Conservation (phyloP, 2,888 invertebrate species). For the Entomobrya multifasciata region DNA sequence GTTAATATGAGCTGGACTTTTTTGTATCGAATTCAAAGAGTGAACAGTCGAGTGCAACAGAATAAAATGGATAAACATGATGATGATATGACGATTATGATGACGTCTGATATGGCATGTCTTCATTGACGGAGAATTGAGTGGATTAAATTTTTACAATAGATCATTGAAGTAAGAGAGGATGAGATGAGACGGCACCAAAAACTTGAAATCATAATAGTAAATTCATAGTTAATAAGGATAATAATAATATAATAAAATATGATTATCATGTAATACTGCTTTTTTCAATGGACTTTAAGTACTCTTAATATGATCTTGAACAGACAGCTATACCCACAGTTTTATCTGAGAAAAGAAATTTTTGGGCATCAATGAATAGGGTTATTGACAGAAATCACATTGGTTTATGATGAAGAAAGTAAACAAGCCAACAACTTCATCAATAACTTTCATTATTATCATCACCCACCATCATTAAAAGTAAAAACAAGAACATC, state of each 20-base stretch:
- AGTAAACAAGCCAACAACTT: slow-evolving; percentile 56
- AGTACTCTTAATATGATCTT: slow-evolving; percentile 36
- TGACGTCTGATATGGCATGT: not conserved
- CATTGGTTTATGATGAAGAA: slow-evolving; percentile 27
- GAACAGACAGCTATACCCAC: not conserved
- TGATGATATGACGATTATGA: not conserved
- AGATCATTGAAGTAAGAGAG: not conserved
- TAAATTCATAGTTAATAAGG: not conserved
- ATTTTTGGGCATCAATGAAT: no score
- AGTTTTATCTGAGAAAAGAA: not conserved
- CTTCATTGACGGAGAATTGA: slow-evolving; percentile 5
- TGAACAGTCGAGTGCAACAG: not conserved
- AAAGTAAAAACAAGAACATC: slow-evolving; percentile 8
- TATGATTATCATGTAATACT: no score
- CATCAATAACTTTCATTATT: slow-evolving; percentile 65
- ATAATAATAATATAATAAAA: not conserved
- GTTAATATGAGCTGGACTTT: not conserved
- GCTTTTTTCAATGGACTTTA: slow-evolving; percentile 19
- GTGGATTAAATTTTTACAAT: not conserved
- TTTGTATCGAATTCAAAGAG: not conserved
- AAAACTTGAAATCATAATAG: no score
- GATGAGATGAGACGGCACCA: slow-evolving; percentile 19
- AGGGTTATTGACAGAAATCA: not conserved
- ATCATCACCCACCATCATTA: not conserved
- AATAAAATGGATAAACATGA: slow-evolving; percentile 23